Conservation (phyloP, 1,140 invertebrate genomes). For the Nephotettix cincticeps region DNA sequence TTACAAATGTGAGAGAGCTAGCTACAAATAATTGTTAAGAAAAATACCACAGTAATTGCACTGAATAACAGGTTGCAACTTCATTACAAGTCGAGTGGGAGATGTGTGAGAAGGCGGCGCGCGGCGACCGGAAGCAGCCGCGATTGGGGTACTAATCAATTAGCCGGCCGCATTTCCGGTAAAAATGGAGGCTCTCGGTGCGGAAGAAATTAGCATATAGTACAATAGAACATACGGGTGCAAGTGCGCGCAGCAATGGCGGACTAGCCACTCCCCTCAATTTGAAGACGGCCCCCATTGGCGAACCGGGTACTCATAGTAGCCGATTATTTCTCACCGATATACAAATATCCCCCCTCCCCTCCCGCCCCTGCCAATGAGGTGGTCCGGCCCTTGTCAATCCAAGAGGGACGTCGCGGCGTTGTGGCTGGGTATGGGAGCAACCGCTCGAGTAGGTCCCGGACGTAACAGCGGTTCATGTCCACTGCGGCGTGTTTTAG, state of each 20-base stretch:
- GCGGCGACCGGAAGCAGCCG: not conserved
- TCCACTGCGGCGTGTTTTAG: too few relatives aligned
- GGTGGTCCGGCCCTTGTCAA: too few relatives aligned
- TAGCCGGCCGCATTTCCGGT: constrained; percentile 11
- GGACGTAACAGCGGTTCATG: too few relatives aligned
- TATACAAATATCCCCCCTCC: constrained; percentile 10
- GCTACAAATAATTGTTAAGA: too few relatives aligned
- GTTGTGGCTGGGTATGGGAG: too few relatives aligned
- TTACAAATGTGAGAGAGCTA: too few relatives aligned
- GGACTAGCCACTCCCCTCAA: not conserved
- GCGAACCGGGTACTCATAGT: not conserved
- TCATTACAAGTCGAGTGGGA: too few relatives aligned
- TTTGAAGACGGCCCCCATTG: constrained; percentile 5
- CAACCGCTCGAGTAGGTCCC: too few relatives aligned
- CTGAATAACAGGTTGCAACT: too few relatives aligned
- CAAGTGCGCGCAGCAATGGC: not conserved
- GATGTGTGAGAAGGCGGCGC: not conserved
- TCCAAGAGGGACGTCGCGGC: too few relatives aligned
- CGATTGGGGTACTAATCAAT: constrained; percentile 8
- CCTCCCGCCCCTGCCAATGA: too few relatives aligned
- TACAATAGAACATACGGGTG: not conserved
- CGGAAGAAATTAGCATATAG: constrained; percentile 7
- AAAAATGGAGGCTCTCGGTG: constrained; percentile 2
- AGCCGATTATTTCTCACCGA: not conserved
- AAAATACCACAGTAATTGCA: too few relatives aligned